Evolutionary conservation across 2,888 invertebrate genomes (phyloP), one percentile per base, ranked within the genome.

Genomic region (Eupithecia centaureata): DNA sequence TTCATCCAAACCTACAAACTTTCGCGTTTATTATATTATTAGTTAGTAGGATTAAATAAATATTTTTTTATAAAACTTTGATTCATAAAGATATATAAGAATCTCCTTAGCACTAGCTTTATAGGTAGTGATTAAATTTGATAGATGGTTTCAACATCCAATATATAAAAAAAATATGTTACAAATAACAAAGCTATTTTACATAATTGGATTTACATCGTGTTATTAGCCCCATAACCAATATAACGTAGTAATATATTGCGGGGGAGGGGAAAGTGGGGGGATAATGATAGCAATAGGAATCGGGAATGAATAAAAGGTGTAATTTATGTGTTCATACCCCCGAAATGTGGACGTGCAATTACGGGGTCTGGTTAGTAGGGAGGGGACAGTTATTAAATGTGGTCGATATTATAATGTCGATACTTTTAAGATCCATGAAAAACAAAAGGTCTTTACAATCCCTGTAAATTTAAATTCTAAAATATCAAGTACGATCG

Each of bases 291-390:
- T 82, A 81, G 88, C 86, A 89, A 88, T 91, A 90, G 85, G 82
- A 86, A 90, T 90, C 85, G 88, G 81, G 86, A 86, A 87, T 83
- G 87, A 86, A 90, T 91, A 90, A 90, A 91, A 90, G 88, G 88
- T 84, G 86, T 88, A 90, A 92, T 92, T 91, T 91, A 92, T 91
- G 89, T 86, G 86, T 83, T 84, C 81, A 80, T 79, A 81, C 85
- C 87, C 88, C 87, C 87, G 78, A 88, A 90, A 83, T 85, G 87
- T 85, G 86, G 87, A 83, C 82, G 82, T 79, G 86, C 89, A 89
- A 90, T 91, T 89, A 90, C 87, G 78, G 80, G 75, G 81, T 78
- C 74, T 76, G 80, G 79, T 71, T 54, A 52, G 63, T 78, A 83
- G 82, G 70, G 82, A 78, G 73, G 85, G 62, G 77, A 67, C 54